Base-by-base conservation (phyloP, 2,797 vertebrate genomes). In the Sebastes glaucus region DNA sequence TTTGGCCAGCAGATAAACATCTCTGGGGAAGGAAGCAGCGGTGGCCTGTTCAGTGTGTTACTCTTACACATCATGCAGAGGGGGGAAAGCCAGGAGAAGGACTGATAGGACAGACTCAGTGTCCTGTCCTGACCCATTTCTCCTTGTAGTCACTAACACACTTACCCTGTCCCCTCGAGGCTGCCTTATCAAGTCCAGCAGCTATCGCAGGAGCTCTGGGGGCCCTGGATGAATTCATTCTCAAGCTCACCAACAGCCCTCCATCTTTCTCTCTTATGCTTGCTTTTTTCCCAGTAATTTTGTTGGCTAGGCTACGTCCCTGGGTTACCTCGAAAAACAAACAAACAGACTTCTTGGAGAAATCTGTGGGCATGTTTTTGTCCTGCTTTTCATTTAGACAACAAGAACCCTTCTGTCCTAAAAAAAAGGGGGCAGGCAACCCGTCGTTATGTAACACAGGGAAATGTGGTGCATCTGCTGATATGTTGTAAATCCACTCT, bases 401-500 rank as follows among this genome's bases (percentile, higher is more conserved):
- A 96, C 94, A 96, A 94, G 88, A 91, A 86, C 27, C 77, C 87
- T 82, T 95, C 90, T 95, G 94, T 95, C 85, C 74, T 81, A 22
- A 85, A 93, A 89, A 93, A 89, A 83, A 10, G 83, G 82, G 91
- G 90, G 82, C 81, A 88, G 78, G 83, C 88, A 77, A 88, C 74
- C 79, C 67, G 53, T 77, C 62, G 73, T 96, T 96, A 93, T 88
- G 81, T 77, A 95, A 96, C 87, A 89, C 52, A 83, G 72, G 86
- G 87, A 93, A 93, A 94, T 92, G 92, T 87, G 92, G 94, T 90
- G 92, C 86, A 91, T 93, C 94, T 93, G 88, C 92, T 94, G 94
- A 95, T 94, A 88, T 85, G 90, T 76, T 91, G 88, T 85, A 87
- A 91, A 93, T 91, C 91, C 88, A 71, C 85, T 85, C 61, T 53